A percentile compares a stretch with the other conserved stretches of the same genome.
These are phyloP conservation scores for Leptinotarsa rubiginosa DNA, from an alignment of 2,888 invertebrate species.

Conservation along the genomic window DNA sequence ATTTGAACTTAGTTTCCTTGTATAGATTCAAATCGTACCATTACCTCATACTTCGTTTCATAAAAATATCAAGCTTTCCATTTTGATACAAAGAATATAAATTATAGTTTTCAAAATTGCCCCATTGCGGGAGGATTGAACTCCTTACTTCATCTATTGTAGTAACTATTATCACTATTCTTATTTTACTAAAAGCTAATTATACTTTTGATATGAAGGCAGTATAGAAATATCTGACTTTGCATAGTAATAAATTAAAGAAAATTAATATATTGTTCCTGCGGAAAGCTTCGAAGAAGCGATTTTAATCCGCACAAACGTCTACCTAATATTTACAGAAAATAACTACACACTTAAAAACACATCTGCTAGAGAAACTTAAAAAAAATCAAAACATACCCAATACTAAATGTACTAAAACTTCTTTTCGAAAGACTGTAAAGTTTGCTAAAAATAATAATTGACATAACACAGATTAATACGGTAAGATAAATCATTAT, in stretches of 20 bases:
- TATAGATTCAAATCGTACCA: no score
- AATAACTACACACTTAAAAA: slow-evolving; percentile 36
- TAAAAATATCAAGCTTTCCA: slow-evolving; percentile 1
- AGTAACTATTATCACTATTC: slow-evolving; percentile 34
- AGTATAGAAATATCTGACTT: slow-evolving; percentile 50
- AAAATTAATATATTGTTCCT: slow-evolving; percentile 19
- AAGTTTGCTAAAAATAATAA: slow-evolving; percentile 31
- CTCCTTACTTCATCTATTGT: slow-evolving; percentile 21
- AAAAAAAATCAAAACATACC: slow-evolving; percentile 23
- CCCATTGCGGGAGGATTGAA: slow-evolving; percentile 21
- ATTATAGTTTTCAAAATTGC: background rate
- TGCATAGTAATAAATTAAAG: slow-evolving; percentile 34
- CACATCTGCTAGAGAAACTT: slow-evolving; percentile 22
- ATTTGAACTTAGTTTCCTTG: no score
- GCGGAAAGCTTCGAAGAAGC: slow-evolving; percentile 9
- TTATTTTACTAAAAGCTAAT: slow-evolving; percentile 41
- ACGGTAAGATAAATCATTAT: slow-evolving; percentile 39
- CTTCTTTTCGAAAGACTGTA: slow-evolving; percentile 16
- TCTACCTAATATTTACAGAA: slow-evolving; percentile 41
- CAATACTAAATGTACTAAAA: slow-evolving; percentile 24
- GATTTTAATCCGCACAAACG: slow-evolving; percentile 20
- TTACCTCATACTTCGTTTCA: background rate
- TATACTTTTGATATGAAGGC: slow-evolving; percentile 53
- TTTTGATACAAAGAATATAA: background rate
- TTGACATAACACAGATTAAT: slow-evolving; percentile 37